Conservation (phyloP, 2,888 invertebrate species). For the Rapana venosa region DNA sequence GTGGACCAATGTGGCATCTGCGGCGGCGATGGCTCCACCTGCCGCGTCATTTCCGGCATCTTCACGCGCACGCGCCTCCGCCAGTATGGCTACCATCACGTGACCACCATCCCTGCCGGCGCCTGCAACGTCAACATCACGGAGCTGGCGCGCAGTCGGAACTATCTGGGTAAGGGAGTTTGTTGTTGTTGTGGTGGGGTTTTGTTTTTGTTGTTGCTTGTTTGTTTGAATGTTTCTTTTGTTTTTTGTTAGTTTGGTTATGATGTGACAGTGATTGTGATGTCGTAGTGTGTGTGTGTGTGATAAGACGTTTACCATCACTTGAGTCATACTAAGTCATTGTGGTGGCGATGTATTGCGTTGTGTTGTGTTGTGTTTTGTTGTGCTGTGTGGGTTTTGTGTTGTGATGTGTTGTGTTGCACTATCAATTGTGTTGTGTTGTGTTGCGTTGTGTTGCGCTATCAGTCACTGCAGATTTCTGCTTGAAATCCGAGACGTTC, state of each 20-base stretch:
- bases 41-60: conserved; percentile 87
- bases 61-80: conserved; percentile 89
- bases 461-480: too few species aligned
- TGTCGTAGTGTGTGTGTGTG: not conserved
- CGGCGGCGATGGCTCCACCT: conserved; percentile 88
- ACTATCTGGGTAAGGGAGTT: conserved; percentile 86
- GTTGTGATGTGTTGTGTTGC: too few species aligned
- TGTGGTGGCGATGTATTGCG: too few species aligned
- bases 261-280: not conserved
- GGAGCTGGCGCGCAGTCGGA: conserved; percentile 89
- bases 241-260: not conserved
- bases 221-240: not conserved
- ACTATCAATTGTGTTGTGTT: too few species aligned
- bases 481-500: too few species aligned
- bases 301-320: too few species aligned
- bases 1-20: conserved; percentile 94
- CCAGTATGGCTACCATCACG: conserved; percentile 87
- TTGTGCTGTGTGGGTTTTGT: too few species aligned
- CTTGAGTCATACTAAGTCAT: too few species aligned
- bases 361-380: too few species aligned
- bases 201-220: not conserved
- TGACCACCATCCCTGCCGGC: conserved; percentile 90
- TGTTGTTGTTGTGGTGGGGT: not conserved
- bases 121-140: conserved; percentile 92
- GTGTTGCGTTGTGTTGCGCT: too few species aligned